Evolutionary conservation across 2,797 vertebrate species (phyloP).

Genomic region (Dryobates pubescens): DNA sequence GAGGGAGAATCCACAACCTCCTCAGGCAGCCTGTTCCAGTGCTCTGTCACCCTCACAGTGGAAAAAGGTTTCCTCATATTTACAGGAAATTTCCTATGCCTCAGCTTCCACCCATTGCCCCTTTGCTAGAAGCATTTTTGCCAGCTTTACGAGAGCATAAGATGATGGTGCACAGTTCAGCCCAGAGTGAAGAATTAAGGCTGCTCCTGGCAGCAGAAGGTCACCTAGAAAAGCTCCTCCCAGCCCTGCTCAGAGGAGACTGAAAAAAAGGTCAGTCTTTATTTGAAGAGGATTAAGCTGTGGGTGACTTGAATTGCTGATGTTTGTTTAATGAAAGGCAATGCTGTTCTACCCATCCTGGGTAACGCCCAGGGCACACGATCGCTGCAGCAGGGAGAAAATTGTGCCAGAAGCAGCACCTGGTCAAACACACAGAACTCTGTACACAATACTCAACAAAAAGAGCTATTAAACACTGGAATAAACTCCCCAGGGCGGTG

Average conservation of each 20-base stretch:
- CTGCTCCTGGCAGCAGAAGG: neutral
- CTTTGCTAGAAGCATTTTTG: neutral
- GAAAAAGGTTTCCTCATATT: no score
- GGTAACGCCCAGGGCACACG: accelerated
- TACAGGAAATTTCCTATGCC: no score
- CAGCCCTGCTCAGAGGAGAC: neutral
- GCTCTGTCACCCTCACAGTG: no score
- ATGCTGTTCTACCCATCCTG: neutral
- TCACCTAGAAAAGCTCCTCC: neutral
- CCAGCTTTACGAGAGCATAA: neutral
- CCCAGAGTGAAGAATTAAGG: neutral
- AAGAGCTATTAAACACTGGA: no score
- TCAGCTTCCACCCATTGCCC: no score
- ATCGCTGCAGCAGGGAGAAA: neutral
- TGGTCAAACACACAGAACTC: neutral
- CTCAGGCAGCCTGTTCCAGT: no score
- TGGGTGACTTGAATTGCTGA: neutral
- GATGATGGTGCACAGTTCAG: neutral
- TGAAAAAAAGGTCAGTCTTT: conserved; percentile 33
- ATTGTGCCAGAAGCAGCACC: neutral
- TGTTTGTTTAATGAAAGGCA: neutral
- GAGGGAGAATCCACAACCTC: no score
- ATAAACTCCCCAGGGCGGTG: no score
- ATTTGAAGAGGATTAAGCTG: conserved; percentile 25
- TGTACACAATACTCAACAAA: neutral